Percentiles rank a stretch among this genome's conserved stretches.
These are phyloP conservation scores for Petrophora chlorosata DNA, from an alignment of 2,888 invertebrate species.

Conservation along the genomic window DNA sequence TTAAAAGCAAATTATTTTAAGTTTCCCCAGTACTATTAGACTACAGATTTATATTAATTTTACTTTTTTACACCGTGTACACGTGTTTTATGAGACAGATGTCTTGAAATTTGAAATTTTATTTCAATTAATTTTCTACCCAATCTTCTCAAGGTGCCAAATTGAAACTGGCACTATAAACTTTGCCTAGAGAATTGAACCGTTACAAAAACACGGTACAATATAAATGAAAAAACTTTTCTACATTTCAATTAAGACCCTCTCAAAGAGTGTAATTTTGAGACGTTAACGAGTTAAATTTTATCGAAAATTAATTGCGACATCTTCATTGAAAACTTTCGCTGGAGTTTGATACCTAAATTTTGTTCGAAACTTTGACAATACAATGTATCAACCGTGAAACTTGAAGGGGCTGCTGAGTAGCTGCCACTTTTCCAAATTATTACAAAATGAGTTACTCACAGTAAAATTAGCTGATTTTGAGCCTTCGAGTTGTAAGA, in stretches of 20 bases:
- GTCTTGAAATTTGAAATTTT: not conserved
- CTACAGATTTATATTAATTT: too few relatives aligned
- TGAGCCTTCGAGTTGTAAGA: conserved; percentile 2
- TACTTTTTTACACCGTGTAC: too few relatives aligned
- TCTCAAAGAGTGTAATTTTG: conserved; percentile 74
- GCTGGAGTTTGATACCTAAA: conserved; percentile 73
- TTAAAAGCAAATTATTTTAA: too few relatives aligned
- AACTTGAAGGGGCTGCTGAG: conserved; percentile 51
- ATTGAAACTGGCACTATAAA: conserved; percentile 18
- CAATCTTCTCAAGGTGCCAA: not conserved
- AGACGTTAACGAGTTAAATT: conserved; percentile 81
- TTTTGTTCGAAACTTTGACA: conserved; percentile 69
- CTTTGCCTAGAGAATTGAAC: conserved; percentile 4
- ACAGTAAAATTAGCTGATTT: not conserved
- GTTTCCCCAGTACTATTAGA: too few relatives aligned
- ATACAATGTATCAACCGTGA: conserved; percentile 60
- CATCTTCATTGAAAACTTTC: conserved; percentile 79
- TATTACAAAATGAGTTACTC: conserved; percentile 18
- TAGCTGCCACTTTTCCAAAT: conserved; percentile 44
- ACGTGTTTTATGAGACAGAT: too few relatives aligned
- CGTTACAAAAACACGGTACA: conserved; percentile 47
- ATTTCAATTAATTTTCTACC: not conserved
- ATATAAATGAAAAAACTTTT: conserved; percentile 78
- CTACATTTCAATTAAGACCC: conserved; percentile 74
- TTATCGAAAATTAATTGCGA: conserved; percentile 83